phyloP scores from a whole-genome alignment of 2,113 vertebrate species.

The Brachirus orientalis region DNA sequence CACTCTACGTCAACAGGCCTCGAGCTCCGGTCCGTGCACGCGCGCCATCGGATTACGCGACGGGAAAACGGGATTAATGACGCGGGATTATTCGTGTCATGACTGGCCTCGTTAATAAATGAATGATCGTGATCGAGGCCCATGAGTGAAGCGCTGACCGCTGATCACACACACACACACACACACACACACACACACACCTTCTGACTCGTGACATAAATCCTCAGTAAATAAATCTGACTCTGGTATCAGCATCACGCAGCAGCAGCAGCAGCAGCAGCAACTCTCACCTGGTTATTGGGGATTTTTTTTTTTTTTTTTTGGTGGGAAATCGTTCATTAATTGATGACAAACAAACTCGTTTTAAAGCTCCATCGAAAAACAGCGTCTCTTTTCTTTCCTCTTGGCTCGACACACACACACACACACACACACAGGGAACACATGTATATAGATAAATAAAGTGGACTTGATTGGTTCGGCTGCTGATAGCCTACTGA shows the following conservation, averaged over 20 bases:
- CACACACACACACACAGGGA: too few species aligned
- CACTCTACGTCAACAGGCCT: too few species aligned
- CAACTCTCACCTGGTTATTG: too few species aligned
- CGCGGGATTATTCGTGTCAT: too few species aligned
- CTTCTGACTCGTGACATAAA: conserved; percentile 20
- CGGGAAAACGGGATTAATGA: too few species aligned
- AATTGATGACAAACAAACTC: not conserved
- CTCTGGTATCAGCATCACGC: not conserved
- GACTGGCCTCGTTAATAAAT: conserved; percentile 36
- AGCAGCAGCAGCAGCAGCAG: too few species aligned
- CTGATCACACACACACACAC: not conserved
- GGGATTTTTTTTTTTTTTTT: too few species aligned
- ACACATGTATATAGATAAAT: not conserved
- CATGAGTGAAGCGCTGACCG: not conserved
- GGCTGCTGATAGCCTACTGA: conserved; percentile 14
- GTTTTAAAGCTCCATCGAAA: not conserved
- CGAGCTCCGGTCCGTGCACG: too few species aligned
- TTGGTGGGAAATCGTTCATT: too few species aligned
- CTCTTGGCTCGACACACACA: too few species aligned
- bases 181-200: not conserved
- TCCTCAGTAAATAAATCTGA: conserved; percentile 12
- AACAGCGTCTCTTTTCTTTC: not conserved
- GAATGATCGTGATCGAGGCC: conserved; percentile 39
- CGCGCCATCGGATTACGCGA: too few species aligned
- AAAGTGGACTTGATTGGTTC: not conserved